These are phyloP conservation scores for Ochotona princeps DNA, from an alignment of 2,113 vertebrate genomes.

Conservation along the genomic window DNA sequence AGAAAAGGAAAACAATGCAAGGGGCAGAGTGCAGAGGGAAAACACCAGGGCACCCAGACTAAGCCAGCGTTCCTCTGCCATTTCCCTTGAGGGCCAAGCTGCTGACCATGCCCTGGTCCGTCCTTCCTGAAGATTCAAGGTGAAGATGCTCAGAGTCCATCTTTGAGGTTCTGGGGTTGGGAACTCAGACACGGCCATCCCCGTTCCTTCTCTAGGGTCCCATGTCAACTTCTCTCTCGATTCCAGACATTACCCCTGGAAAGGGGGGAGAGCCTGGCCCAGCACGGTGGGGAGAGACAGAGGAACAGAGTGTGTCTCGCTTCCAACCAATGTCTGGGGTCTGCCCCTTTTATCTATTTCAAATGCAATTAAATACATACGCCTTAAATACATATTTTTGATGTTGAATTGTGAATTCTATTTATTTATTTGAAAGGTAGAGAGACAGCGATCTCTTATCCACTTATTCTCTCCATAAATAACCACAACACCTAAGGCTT, in stretches of 20 bases:
- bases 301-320: neutral
- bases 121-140: neutral
- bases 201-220: neutral
- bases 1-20: no score
- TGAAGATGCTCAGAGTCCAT: neutral
- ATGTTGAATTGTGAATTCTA: no score
- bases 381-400: no score
- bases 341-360: no score
- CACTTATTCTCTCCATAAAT: no score
- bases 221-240: neutral
- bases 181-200: neutral
- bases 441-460: no score
- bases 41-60: neutral
- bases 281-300: neutral
- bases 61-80: neutral
- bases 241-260: neutral
- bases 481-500: no score
- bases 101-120: neutral
- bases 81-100: neutral
- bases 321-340: neutral
- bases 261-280: neutral
- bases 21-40: neutral
- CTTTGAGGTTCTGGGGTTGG: neutral
- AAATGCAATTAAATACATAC: no score
- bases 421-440: no score